phyloP scores from a whole-genome alignment of 2,113 vertebrate species.

The Cryptomyrus ogoouensis region DNA sequence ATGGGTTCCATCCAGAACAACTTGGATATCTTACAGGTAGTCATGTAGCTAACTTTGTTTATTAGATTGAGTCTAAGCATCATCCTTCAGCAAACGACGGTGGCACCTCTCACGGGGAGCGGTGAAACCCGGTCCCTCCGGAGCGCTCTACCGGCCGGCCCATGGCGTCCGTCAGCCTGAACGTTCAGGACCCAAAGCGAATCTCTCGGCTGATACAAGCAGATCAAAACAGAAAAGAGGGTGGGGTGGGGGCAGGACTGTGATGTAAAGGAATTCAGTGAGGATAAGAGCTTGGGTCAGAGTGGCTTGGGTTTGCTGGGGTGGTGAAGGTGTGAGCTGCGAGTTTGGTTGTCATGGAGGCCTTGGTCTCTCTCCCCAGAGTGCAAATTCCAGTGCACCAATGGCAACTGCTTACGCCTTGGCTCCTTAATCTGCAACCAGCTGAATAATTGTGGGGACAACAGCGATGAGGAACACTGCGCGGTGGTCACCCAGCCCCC shows the following conservation, averaged over 20 bases:
- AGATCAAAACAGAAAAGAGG: neutral
- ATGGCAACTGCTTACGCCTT: slow-evolving; percentile 90
- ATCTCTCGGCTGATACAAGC: neutral
- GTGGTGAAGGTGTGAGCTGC: neutral
- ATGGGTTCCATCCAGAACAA: neutral
- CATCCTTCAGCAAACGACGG: neutral
- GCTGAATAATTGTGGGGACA: slow-evolving; percentile 94
- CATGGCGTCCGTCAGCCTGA: neutral
- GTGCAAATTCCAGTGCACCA: slow-evolving; percentile 97
- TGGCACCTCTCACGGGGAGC: neutral
- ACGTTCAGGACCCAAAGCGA: neutral
- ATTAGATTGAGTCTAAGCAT: neutral
- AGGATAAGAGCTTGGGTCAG: neutral
- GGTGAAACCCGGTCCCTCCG: neutral
- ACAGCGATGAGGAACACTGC: slow-evolving; percentile 95
- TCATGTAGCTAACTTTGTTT: neutral
- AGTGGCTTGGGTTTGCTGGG: neutral
- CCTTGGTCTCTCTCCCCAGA: slow-evolving; percentile 60
- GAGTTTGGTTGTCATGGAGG: neutral
- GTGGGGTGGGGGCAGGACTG: neutral
- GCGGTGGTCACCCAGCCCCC: slow-evolving; percentile 90
- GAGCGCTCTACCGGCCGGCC: neutral
- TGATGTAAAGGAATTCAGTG: neutral
- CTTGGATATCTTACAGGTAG: neutral
- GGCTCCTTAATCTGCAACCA: slow-evolving; percentile 94